These are phyloP conservation scores for Drosophila busckii DNA, from an alignment of 1,140 invertebrate species.

Conservation along the genomic window DNA sequence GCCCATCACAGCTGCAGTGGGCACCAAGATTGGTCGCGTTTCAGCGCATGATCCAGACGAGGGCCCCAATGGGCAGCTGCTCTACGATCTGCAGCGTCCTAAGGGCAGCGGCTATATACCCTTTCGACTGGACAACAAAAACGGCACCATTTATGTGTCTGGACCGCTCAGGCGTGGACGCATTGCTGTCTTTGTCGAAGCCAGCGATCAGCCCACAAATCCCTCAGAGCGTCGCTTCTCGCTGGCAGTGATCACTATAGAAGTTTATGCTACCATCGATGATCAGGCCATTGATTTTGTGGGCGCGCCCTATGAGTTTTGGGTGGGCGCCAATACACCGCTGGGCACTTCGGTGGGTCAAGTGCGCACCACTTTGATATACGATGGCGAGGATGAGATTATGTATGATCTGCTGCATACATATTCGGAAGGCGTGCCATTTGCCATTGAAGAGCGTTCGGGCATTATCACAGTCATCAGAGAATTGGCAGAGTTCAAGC, in stretches of 20 bases:
- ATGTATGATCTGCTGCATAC: slow-evolving; percentile 89
- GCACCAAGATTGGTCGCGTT: slow-evolving; percentile 85
- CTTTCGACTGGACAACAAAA: slow-evolving; percentile 86
- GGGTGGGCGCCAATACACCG: slow-evolving; percentile 90
- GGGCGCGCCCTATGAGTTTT: slow-evolving; percentile 93
- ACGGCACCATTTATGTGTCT: slow-evolving; percentile 85
- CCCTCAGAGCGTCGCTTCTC: slow-evolving; percentile 89
- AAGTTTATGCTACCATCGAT: slow-evolving; percentile 82
- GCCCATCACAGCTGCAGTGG: slow-evolving; percentile 83
- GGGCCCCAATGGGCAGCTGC: slow-evolving; percentile 88
- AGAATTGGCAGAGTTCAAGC: slow-evolving; percentile 85
- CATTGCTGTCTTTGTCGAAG: slow-evolving; percentile 90
- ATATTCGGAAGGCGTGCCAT: slow-evolving; percentile 91
- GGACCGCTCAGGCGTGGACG: slow-evolving; percentile 84
- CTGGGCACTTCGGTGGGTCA: slow-evolving; percentile 92
- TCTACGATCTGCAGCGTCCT: slow-evolving; percentile 87
- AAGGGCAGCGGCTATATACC: slow-evolving; percentile 83
- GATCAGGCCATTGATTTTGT: slow-evolving; percentile 87
- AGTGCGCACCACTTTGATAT: slow-evolving; percentile 83
- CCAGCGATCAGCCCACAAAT: slow-evolving; percentile 88
- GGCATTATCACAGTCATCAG: slow-evolving; percentile 92
- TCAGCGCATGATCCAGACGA: slow-evolving; percentile 90
- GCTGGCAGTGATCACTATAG: slow-evolving; percentile 89
- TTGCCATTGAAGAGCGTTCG: slow-evolving; percentile 92
- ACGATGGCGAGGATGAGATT: slow-evolving; percentile 84